A percentile compares a stretch with the other conserved stretches of the same genome.
phyloP scores from a whole-genome alignment of 2,888 invertebrate species.

The Branchellion lobata region DNA sequence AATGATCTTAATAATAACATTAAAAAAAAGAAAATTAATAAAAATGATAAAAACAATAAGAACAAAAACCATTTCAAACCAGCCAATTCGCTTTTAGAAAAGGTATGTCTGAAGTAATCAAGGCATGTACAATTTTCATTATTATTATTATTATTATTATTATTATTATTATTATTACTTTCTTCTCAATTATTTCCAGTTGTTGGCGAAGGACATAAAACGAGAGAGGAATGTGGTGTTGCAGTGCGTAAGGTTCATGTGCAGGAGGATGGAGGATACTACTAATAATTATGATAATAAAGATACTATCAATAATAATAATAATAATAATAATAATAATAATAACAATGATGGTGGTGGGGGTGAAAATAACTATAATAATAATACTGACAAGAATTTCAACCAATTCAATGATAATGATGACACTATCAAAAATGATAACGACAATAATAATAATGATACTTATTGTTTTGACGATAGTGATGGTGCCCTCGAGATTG shows the following conservation, averaged over 20 bases:
- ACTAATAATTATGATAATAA: background rate
- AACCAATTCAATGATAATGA: too few species aligned
- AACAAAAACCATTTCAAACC: background rate
- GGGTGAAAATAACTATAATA: background rate
- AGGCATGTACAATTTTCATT: too few species aligned
- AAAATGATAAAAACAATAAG: background rate
- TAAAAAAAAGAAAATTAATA: background rate
- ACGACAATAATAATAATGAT: background rate
- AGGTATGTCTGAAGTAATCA: background rate
- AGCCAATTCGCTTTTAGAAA: background rate
- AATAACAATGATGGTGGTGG: background rate
- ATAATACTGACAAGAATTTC: constrained; percentile 16
- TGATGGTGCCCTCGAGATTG: background rate
- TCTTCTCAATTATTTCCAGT: constrained; percentile 58
- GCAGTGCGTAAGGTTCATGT: constrained; percentile 80
- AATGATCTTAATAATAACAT: background rate
- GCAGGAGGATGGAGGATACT: constrained; percentile 71
- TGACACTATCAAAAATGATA: background rate
- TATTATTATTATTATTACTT: constrained; percentile 51
- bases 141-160: constrained; percentile 5
- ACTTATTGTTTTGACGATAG: background rate
- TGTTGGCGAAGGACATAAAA: constrained; percentile 76
- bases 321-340: background rate
- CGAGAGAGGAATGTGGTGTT: constrained; percentile 82
- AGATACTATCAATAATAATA: background rate